Base-by-base conservation (phyloP, 2,888 invertebrate species). In the Dryadula phaetusa region DNA sequence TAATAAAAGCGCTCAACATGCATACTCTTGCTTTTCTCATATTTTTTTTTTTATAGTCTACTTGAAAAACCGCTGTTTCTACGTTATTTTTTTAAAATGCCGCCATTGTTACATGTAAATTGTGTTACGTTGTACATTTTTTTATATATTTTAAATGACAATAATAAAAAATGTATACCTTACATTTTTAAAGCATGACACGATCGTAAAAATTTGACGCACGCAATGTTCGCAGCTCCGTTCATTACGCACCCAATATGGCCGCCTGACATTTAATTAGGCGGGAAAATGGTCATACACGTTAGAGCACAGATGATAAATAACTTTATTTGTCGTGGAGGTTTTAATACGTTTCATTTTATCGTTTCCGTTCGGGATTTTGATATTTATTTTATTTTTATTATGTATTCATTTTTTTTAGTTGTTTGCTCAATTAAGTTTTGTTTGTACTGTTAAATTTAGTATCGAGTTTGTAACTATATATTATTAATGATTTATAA, bases 241-340 rank as follows among this genome's bases (percentile, higher is more conserved):
- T 81, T 82, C 80, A 82, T 80, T 78, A 77, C 75, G 64, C 71
- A 71, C 75, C 74, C 77, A 84, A 84, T 85, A 87, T 83, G 84
- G 82, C 77, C 75, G 84, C 64, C 75, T 82, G 88, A 86, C 87
- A 80, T 88, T 86, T 87, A 89, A 89, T 89, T 87, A 87, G 83
- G 82, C 76, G 77, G 77, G 73, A 79, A 81, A 83, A 79, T 78
- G 75, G 77, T 73, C 68, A 67, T 67, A 47, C 46, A 40, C 66
- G 69, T 66, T 71, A 66, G 74, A 46, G 60, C 53, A 70, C 63
- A 61, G 54, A 70, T 68, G 66, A 66, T 63, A 70, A 68, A 68
- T 68, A 62, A 63, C 53, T 60, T 62, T 63, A 56, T 62, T 67
- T 70, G 22, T 18, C 20, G 18, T 18, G n/a, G 46, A 44, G 42